Evolutionary conservation across 1,140 invertebrate species (phyloP).

Genomic region (Drosophila ogumai): DNA sequence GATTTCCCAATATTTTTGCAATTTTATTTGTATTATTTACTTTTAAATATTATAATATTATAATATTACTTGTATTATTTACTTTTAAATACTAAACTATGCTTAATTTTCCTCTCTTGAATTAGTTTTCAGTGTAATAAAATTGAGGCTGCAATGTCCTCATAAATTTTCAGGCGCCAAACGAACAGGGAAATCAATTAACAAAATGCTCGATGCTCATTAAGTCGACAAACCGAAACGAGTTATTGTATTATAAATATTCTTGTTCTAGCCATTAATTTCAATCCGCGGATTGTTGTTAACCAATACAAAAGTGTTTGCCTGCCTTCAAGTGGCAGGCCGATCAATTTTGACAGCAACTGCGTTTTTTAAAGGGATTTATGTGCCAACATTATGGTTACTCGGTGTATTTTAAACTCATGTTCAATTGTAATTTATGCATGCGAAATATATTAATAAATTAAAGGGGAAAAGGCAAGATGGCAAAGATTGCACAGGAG

Average conservation of each 20-base stretch:
- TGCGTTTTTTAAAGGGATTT: conserved; percentile 33
- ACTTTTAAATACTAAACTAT: no score
- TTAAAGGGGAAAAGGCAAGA: conserved; percentile 24
- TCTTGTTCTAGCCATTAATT: conserved; percentile 29
- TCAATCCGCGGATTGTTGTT: conserved; percentile 43
- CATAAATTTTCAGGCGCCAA: conserved; percentile 23
- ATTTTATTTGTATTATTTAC: no score
- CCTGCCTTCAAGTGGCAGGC: conserved; percentile 35
- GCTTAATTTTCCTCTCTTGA: no score
- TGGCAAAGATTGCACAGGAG: neutral
- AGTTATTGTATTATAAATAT: conserved; percentile 44
- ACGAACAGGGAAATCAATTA: conserved; percentile 45
- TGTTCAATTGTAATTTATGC: conserved; percentile 49
- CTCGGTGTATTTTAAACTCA: conserved; percentile 40
- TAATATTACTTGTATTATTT: no score
- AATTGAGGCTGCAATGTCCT: conserved; percentile 3
- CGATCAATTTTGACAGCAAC: conserved; percentile 37
- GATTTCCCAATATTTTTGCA: no score
- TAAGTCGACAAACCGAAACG: conserved; percentile 27
- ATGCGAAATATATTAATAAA: conserved; percentile 24
- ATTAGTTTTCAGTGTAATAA: neutral
- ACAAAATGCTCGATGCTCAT: conserved; percentile 46
- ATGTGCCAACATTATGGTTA: conserved; percentile 39
- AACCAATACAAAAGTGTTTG: conserved; percentile 26
- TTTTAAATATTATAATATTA: no score